These are phyloP conservation scores for Cyprinodon diabolis DNA, from an alignment of 2,797 vertebrate genomes.

Conservation along the genomic window DNA sequence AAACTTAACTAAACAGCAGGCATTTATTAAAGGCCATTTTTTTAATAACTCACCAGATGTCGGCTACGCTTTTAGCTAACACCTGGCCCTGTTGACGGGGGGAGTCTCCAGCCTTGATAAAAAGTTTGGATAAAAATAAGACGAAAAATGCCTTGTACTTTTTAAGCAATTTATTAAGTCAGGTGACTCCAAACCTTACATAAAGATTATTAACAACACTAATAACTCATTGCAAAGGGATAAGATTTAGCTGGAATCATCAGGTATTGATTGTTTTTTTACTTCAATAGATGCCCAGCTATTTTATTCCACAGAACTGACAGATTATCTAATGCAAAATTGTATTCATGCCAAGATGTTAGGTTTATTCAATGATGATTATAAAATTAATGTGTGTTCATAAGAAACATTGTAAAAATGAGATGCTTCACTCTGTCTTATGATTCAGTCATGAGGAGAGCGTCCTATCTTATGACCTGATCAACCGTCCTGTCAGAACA, in stretches of 20 bases:
- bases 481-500: too few relatives aligned
- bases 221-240: background rate
- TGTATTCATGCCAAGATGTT: background rate
- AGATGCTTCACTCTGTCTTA: too few relatives aligned
- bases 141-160: too few relatives aligned
- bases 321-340: background rate
- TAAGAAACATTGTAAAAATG: too few relatives aligned
- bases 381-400: too few relatives aligned
- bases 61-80: background rate
- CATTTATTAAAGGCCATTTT: background rate
- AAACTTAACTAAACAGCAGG: background rate
- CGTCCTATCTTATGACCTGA: too few relatives aligned
- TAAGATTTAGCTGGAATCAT: background rate
- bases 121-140: conserved; percentile 2
- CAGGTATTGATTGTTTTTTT: background rate
- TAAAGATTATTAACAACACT: background rate
- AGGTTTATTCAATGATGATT: background rate
- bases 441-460: too few relatives aligned
- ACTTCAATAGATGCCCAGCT: background rate
- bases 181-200: too few relatives aligned
- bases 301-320: background rate
- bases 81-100: conserved; percentile 13
- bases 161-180: too few relatives aligned
- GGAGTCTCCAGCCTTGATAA: conserved; percentile 45
- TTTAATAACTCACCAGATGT: conserved; percentile 40